Percentiles rank a stretch among this genome's conserved stretches.
phyloP scores from a whole-genome alignment of 2,113 vertebrate genomes.

The Acrocephalus arundinaceus region DNA sequence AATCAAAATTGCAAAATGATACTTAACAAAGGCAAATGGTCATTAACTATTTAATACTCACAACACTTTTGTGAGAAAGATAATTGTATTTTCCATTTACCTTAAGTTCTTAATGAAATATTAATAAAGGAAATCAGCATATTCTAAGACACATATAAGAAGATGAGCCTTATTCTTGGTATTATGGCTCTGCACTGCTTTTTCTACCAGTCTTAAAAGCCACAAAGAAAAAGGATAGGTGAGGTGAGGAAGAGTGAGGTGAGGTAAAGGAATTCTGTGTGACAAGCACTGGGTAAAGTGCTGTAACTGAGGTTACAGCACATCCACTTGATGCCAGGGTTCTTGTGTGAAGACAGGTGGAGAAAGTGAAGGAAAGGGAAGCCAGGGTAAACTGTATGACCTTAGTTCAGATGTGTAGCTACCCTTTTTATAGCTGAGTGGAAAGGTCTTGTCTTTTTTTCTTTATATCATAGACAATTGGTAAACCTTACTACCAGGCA shows the following conservation, averaged over 20 bases:
- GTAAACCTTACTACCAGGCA: neutral
- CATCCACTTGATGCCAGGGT: neutral
- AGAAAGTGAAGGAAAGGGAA: neutral
- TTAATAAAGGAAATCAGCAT: neutral
- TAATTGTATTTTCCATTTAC: neutral
- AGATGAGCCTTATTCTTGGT: neutral
- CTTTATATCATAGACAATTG: neutral
- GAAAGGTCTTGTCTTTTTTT: neutral
- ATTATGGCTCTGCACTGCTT: neutral
- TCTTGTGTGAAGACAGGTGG: neutral
- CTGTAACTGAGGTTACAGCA: fast-evolving
- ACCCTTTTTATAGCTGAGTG: neutral
- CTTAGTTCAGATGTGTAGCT: neutral
- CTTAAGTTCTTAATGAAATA: neutral
- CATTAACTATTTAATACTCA: slow-evolving; percentile 21
- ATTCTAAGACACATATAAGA: neutral
- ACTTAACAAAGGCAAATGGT: neutral
- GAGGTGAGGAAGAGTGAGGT: neutral
- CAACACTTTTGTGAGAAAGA: neutral
- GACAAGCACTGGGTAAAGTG: fast-evolving
- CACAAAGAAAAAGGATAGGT: neutral
- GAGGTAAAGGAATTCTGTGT: neutral
- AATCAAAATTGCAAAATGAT: slow-evolving; percentile 50
- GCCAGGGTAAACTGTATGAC: neutral
- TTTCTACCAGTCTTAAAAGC: neutral